A percentile compares a stretch with the other conserved stretches of the same genome.
Evolutionary conservation across 30 jellyfish, hydroid and myxozoan species (phyloP).

Genomic region (Pelagia noctiluca): DNA sequence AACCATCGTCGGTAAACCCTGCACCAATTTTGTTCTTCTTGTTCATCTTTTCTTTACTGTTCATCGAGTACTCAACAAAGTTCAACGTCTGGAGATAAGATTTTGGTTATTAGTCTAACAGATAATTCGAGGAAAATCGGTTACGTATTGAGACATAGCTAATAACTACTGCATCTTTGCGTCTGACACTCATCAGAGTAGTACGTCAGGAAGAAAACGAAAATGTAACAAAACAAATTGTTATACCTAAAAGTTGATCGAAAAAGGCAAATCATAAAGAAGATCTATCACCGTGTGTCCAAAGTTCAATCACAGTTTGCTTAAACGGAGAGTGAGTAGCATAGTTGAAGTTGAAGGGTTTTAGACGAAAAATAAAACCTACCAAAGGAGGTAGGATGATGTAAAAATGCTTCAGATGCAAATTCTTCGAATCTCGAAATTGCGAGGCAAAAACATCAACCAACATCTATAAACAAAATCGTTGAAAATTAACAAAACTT

Average conservation of each 20-base stretch:
- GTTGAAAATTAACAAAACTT: not conserved
- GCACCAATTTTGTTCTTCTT: conserved; percentile 97
- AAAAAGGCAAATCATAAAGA: not conserved
- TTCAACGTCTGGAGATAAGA: conserved; percentile 70
- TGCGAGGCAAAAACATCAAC: conserved; percentile 98
- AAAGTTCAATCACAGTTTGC: too few species aligned
- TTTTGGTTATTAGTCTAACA: too few species aligned
- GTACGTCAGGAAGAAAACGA: too few species aligned
- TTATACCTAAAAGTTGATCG: not conserved
- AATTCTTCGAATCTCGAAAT: conserved; percentile 91
- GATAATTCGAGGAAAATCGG: too few species aligned
- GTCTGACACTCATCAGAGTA: not conserved
- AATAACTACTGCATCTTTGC: not conserved
- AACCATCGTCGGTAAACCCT: conserved; percentile 98
- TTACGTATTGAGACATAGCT: too few species aligned
- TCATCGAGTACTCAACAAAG: conserved; percentile 92
- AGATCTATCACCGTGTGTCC: not conserved
- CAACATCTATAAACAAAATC: conserved; percentile 68
- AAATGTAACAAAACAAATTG: not conserved
- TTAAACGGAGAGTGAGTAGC: not conserved
- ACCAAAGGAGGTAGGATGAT: conserved; percentile 95
- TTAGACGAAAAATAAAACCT: conserved; percentile 11
- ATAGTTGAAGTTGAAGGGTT: too few species aligned
- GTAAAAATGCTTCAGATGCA: conserved; percentile 91
- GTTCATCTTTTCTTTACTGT: conserved; percentile 95